Conservation (phyloP, 2,888 invertebrate species). For the Eulithis prunata region DNA sequence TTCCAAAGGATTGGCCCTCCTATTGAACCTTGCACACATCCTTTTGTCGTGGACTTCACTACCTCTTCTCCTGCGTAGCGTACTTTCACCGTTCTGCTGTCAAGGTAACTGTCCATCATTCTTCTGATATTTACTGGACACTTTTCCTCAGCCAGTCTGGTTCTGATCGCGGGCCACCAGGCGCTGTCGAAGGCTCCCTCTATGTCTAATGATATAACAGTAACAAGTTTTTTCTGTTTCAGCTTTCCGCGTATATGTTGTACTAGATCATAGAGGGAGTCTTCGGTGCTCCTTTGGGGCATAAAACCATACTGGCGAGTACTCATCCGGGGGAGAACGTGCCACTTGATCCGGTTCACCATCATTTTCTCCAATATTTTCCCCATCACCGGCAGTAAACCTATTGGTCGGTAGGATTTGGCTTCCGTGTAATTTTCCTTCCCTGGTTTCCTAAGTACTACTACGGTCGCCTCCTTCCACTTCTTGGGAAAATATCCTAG, state of each 20-base stretch:
- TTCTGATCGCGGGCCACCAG: constrained; percentile 21
- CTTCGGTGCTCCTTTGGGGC: constrained; percentile 20
- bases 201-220: constrained; percentile 9
- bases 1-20: constrained; percentile 33
- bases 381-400: constrained; percentile 39
- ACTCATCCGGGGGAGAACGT: constrained; percentile 8
- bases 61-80: constrained; percentile 29
- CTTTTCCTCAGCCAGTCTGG: constrained; percentile 20
- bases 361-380: constrained; percentile 28
- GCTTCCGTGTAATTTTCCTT: constrained; percentile 21
- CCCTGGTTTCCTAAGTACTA: constrained; percentile 6
- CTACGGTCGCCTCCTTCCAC: constrained; percentile 22
- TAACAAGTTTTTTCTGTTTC: constrained; percentile 5
- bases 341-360: constrained; percentile 8
- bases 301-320: constrained; percentile 11
- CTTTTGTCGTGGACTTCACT: neutral
- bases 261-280: constrained; percentile 11
- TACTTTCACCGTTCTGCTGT: constrained; percentile 17
- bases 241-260: constrained; percentile 2
- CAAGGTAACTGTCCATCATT: constrained; percentile 25
- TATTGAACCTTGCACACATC: constrained; percentile 11
- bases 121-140: constrained; percentile 16
- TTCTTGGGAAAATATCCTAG: constrained; percentile 7
- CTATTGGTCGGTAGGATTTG: constrained; percentile 41
- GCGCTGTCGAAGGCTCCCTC: neutral